Base-by-base conservation (phyloP, 2,113 vertebrate species). In the Dicaeum eximium region DNA sequence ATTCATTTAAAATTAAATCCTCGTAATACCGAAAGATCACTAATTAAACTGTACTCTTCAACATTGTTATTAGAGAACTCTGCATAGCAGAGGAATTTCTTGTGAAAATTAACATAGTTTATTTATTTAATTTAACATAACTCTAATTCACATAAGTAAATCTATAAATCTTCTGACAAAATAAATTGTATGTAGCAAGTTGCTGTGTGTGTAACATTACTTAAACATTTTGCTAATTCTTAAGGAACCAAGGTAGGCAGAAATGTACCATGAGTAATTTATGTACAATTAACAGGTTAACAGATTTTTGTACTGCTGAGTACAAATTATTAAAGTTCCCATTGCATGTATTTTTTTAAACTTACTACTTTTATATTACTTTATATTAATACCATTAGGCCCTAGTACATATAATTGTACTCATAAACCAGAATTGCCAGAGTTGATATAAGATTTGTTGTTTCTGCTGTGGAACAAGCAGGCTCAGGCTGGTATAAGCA, bases 371-470 rank as follows among this genome's bases (percentile, higher is more conserved):
- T 77, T 47, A 30, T n/a, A n/a, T n/a, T n/a, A n/a, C n/a, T 95
- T 80, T 45, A 25, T 81, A 80, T 77, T 69, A 80, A 69, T 92
- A 60, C 10, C 2, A 5, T 78, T 89, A 40, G 17, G 42, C 28
- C 45, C 62, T 48, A 77, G n/a, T 15, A 47, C 48, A 38, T 69
- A 35, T 50, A 92, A 87, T 24, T 77, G 22, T 24, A 88, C 3
- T 69, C 89, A 72, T 93, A 80, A 95, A 87, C 15, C 8, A 94
- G 30, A 90, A 40, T 93, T 81, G 4, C 35, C 38, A 20, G 80
- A 80, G 22, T 33, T 87, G 38, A 93, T 88, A 66, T 23, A 97
- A 92, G 40, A 86, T 91, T 93, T 92, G 33, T 69, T 96, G 27
- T 80, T 50, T 84, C 62, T 70, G n/a, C 71, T 47, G 3, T 13